Conservation (phyloP, 2,797 vertebrate genomes). For the Spondyliosoma cantharus region DNA sequence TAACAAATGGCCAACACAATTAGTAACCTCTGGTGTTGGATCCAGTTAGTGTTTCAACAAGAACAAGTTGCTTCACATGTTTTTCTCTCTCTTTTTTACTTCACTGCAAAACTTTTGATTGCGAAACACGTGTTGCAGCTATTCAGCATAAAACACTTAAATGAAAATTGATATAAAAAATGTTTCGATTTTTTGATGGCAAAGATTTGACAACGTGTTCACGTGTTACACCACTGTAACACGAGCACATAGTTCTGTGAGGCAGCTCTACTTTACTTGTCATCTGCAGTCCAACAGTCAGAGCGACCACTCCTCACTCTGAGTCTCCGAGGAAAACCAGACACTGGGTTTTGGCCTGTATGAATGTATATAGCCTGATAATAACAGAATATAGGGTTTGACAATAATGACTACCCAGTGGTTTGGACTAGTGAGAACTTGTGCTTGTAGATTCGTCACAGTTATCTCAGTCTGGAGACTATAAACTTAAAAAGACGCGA, state of each 20-base stretch:
- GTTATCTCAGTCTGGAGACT: neutral
- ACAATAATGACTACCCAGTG: constrained; percentile 38
- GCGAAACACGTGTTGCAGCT: constrained; percentile 4
- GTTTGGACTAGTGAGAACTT: constrained; percentile 6
- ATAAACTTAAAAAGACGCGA: neutral
- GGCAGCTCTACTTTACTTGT: constrained; percentile 38
- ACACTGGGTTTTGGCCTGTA: constrained; percentile 27
- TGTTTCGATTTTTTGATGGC: constrained; percentile 30
- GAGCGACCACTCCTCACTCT: constrained; percentile 1
- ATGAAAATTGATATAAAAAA: constrained; percentile 29
- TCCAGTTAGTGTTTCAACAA: constrained; percentile 5
- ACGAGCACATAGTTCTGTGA: neutral
- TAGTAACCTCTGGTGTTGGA: neutral
- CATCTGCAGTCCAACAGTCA: constrained; percentile 23
- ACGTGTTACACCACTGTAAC: constrained; percentile 11
- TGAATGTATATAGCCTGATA: constrained; percentile 45
- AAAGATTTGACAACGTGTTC: constrained; percentile 34
- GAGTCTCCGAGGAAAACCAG: constrained; percentile 53
- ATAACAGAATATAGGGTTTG: constrained; percentile 39
- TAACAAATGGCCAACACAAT: constrained; percentile 42
- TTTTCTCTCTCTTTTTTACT: neutral
- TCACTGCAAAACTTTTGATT: neutral
- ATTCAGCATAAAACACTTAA: neutral
- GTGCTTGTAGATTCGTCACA: neutral
- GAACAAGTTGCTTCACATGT: neutral